A percentile compares a stretch with the other conserved stretches of the same genome.
phyloP scores from a whole-genome alignment of 2,113 vertebrate species.

The Tragelaphus strepsiceros region DNA sequence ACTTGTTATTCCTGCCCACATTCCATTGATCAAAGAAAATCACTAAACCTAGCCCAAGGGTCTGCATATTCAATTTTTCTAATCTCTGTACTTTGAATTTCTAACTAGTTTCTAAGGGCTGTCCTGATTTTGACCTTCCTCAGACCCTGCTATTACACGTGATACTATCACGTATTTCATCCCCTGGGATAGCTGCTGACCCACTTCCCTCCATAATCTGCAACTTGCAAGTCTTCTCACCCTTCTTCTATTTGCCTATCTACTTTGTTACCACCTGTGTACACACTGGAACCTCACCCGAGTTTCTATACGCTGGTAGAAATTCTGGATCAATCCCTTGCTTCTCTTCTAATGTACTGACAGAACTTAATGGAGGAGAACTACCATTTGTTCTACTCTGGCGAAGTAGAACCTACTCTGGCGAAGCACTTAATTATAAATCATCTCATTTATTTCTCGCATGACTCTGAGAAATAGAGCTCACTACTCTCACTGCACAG shows the following conservation, averaged over 20 bases:
- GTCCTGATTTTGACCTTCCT: not conserved
- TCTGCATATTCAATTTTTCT: not conserved
- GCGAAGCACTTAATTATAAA: not conserved
- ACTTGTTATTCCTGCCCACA: not conserved
- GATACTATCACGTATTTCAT: accelerated
- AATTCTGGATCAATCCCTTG: not conserved
- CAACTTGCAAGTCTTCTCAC: not conserved
- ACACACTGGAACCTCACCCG: not conserved
- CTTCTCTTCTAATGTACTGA: not conserved
- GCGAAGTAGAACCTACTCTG: not conserved
- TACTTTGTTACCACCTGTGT: not conserved
- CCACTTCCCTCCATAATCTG: not conserved
- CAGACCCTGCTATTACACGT: not conserved
- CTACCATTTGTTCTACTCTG: not conserved
- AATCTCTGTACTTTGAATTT: not conserved
- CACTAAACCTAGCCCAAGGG: not conserved
- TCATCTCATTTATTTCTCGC: not conserved
- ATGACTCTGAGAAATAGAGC: not conserved
- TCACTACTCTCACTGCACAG: not conserved
- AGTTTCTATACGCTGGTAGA: not conserved
- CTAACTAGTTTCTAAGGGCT: not conserved
- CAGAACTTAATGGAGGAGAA: not conserved
- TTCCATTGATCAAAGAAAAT: not conserved
- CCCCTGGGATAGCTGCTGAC: not conserved
- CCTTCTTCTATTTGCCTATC: not conserved